phyloP scores from a whole-genome alignment of 1,140 invertebrate genomes.

The Hetaerina americana region DNA sequence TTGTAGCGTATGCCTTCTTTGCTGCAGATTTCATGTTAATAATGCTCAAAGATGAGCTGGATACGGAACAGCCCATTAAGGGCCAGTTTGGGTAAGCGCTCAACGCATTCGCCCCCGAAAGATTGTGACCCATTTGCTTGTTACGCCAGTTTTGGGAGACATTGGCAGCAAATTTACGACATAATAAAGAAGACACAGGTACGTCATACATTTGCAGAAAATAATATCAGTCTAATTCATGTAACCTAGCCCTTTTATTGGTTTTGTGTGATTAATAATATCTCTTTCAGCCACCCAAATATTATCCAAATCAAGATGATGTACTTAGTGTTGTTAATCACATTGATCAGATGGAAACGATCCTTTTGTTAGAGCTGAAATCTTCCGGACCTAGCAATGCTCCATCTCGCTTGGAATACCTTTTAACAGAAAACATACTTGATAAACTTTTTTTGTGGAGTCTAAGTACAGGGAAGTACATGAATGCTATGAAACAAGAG shows the following conservation, averaged over 20 bases:
- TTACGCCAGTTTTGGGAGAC: conserved; percentile 84
- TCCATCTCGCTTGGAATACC: conserved; percentile 54
- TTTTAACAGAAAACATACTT: conserved; percentile 62
- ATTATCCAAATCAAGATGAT: conserved; percentile 56
- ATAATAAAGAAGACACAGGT: conserved; percentile 62
- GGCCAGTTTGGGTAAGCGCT: conserved; percentile 18
- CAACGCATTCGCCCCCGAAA: conserved; percentile 30
- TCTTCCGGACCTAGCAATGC: conserved; percentile 27
- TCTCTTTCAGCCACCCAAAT: conserved; percentile 27
- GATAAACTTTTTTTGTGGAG: conserved; percentile 68
- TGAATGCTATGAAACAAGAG: conserved; percentile 66
- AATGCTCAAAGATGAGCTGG: conserved; percentile 22
- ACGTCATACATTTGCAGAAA: conserved; percentile 10
- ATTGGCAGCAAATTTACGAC: conserved; percentile 82
- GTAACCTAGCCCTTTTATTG: too few relatives aligned
- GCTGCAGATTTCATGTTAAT: neutral
- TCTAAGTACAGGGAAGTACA: conserved; percentile 56
- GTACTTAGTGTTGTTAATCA: conserved; percentile 82
- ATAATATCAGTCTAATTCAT: too few relatives aligned
- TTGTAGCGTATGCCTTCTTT: too few relatives aligned
- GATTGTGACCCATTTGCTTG: conserved; percentile 62
- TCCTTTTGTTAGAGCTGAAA: conserved; percentile 71
- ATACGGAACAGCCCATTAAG: conserved; percentile 20
- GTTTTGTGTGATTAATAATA: conserved; percentile 14
- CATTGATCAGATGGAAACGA: conserved; percentile 77